Evolutionary conservation across 2,113 vertebrate genomes (phyloP), one percentile per base, ranked within the genome.

Genomic region (Chrysemys picta): DNA sequence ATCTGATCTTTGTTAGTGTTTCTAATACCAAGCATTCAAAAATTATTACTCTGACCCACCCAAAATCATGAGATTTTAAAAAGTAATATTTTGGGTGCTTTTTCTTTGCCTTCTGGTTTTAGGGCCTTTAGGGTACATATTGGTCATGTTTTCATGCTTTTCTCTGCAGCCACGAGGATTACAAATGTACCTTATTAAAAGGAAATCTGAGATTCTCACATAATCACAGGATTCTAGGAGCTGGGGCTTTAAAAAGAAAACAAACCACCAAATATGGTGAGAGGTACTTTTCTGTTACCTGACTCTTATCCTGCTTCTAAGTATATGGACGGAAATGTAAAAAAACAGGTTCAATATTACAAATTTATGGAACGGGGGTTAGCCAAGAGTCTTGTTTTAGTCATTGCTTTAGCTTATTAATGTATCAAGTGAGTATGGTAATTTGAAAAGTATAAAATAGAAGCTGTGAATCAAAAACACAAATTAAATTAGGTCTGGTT

Each of bases 241-340:
- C 78, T 53, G 21, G 72, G 75, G 75, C 94, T 95, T 91, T 79
- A 88, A 45, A 95, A 69, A 69, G 82, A 93, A 93, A 87, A 35
- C 35, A n/a, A 69, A 69, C 17, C 59, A 62, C 59, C 31, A 69
- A 21, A 69, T 69, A 19, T 69, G 35, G 35, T 69, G 13, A n/a
- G 62, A 69, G 35, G 35, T 69, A 65, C 47, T 92, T 57, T 54
- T 54, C 53, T 54, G 21, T 54, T 54, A 54, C 53, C 53, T 54
- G 9, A 54, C 21, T 54, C 21, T 54, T 54, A 54, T 21, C 53
- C 53, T 54, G 7, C 53, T 54, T 54, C 53, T 22, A 54, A 54
- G 53, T 54, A 54, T 54, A 54, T 54, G 53, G 53, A 54, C 3
- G 8, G 53, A 54, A 22, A 19, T 57, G 52, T 17, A 1, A 94